Percentiles rank a stretch among this genome's conserved stretches.
These are phyloP conservation scores for Brenthis ino DNA, from an alignment of 2,888 invertebrate genomes.

Conservation along the genomic window DNA sequence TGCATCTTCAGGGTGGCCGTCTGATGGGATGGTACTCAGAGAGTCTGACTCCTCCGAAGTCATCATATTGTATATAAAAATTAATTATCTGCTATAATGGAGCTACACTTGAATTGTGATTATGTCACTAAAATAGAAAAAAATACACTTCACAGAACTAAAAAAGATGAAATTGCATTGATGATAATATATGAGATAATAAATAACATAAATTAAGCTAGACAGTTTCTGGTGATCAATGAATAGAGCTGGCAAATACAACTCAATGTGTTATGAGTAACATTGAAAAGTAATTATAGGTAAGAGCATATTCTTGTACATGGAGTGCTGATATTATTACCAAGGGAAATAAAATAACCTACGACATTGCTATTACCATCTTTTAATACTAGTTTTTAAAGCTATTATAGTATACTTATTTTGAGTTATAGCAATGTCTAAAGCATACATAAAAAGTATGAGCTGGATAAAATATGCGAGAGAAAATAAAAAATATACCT, in stretches of 20 bases:
- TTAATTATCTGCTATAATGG: slow-evolving; percentile 42
- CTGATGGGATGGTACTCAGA: slow-evolving; percentile 64
- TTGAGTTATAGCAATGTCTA: not conserved
- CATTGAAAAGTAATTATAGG: no score
- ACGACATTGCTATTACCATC: no score
- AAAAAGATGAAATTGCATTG: slow-evolving; percentile 17
- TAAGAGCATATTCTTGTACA: no score
- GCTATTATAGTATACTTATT: no score
- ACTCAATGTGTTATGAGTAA: no score
- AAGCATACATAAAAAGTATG: slow-evolving; percentile 1
- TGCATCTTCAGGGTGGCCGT: slow-evolving; percentile 66
- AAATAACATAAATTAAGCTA: slow-evolving; percentile 8
- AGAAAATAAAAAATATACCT: slow-evolving; percentile 25
- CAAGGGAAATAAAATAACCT: no score
- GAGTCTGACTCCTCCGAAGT: slow-evolving; percentile 71
- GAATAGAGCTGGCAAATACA: no score
- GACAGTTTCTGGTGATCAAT: not conserved
- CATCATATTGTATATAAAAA: slow-evolving; percentile 56
- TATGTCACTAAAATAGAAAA: slow-evolving; percentile 41
- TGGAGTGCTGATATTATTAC: no score
- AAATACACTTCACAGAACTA: slow-evolving; percentile 35
- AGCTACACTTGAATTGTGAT: slow-evolving; percentile 39
- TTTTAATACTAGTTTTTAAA: no score
- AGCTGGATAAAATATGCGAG: not conserved
- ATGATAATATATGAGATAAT: not conserved